A percentile compares a stretch with the other conserved stretches of the same genome.
These are phyloP conservation scores for Coptodon rendalli DNA, from an alignment of 2,113 vertebrate species.

Conservation along the genomic window DNA sequence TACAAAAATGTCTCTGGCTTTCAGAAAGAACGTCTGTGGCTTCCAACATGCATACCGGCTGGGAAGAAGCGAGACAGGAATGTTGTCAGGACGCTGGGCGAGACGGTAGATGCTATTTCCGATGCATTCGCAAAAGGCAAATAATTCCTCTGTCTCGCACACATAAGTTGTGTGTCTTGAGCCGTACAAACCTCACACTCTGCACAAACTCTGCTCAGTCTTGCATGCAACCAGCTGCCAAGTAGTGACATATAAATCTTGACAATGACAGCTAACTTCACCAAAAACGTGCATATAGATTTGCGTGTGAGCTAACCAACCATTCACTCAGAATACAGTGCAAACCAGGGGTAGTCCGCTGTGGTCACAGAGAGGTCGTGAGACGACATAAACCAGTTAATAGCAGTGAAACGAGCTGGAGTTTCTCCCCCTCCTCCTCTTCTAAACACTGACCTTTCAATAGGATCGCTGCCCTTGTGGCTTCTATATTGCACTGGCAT, in stretches of 20 bases:
- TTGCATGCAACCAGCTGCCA: neutral
- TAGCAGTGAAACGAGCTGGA: conserved; percentile 45
- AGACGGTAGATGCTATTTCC: conserved; percentile 66
- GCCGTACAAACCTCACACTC: neutral
- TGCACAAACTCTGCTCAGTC: neutral
- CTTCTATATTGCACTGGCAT: neutral
- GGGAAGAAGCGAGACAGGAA: conserved; percentile 39
- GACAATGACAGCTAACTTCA: neutral
- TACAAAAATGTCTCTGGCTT: neutral
- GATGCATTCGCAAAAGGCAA: conserved; percentile 23
- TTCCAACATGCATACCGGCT: conserved; percentile 1
- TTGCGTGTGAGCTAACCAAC: neutral
- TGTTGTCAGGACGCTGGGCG: conserved; percentile 53
- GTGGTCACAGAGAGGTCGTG: conserved; percentile 58
- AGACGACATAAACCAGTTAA: conserved; percentile 53
- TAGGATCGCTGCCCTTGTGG: conserved; percentile 4
- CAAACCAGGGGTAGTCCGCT: neutral
- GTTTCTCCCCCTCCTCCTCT: neutral
- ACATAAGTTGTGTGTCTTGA: neutral
- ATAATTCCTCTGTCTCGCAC: neutral
- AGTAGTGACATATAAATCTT: neutral
- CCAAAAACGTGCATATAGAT: neutral
- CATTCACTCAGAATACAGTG: conserved; percentile 1
- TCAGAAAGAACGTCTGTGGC: neutral
- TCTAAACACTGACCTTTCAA: conserved; percentile 40